Evolutionary conservation across 2,797 vertebrate species (phyloP).

Genomic region (Danio albolineatus): DNA sequence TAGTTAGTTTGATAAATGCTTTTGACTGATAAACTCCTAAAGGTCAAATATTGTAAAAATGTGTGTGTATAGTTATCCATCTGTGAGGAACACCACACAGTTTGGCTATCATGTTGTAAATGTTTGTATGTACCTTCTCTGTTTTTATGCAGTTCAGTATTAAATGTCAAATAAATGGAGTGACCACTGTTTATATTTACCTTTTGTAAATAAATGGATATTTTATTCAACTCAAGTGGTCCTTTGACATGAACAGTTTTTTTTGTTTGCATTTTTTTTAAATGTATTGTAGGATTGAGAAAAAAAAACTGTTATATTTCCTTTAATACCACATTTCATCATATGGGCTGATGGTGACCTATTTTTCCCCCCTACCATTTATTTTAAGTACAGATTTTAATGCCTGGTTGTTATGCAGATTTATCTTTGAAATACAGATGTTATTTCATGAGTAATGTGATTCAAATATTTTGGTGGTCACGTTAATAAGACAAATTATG

Average conservation of each 20-base stretch:
- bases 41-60: not conserved
- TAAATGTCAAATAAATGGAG: constrained; percentile 4
- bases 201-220: constrained; percentile 50
- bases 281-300: not conserved
- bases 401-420: not conserved
- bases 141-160: constrained; percentile 16
- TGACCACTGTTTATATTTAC: constrained; percentile 29
- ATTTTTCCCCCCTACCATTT: not conserved
- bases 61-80: not conserved
- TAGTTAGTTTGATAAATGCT: not conserved
- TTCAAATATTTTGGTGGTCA: constrained; percentile 1
- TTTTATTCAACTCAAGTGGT: not conserved
- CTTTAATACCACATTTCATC: not conserved
- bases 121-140: not conserved
- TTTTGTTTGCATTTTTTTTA: not conserved
- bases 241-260: not conserved
- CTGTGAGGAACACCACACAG: not conserved
- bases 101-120: not conserved
- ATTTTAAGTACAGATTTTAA: constrained; percentile 2
- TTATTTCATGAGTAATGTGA: not conserved
- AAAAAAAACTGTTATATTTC: not conserved
- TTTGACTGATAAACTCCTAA: not conserved
- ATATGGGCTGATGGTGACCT: constrained; percentile 7
- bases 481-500: constrained; percentile 21
- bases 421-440: not conserved